Evolutionary conservation across 2,888 invertebrate species (phyloP), one percentile per base, ranked within the genome.

Genomic region (Eupithecia pulchellata): DNA sequence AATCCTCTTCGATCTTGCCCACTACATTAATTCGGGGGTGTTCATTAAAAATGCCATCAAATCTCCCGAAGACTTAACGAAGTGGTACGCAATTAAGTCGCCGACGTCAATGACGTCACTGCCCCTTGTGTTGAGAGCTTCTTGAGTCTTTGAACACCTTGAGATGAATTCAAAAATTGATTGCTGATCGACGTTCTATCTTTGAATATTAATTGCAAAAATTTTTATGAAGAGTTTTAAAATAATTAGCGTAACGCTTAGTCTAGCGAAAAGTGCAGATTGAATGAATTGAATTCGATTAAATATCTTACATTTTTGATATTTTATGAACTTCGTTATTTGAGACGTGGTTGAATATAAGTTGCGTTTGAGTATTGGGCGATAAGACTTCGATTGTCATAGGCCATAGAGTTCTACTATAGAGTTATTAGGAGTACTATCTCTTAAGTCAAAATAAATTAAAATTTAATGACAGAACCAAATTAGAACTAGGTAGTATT

Each of bases 31-130:
- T 90, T 93, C 94, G 88, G 72, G 58, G 85, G 90, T 88, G 92
- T 94, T 94, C 94, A 94, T 94, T 94, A 94, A 93, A 93, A 94
- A 94, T 93, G 93, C 94, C 92, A 94, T 93, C 92, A 93, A 91
- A 89, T 88, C 90, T 88, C 78, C 89, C 88, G 91, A 65, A 61
- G 73, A 57, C 67, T 91, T 94, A 94, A 93, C 93, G 93, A 94
- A 94, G 94, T 94, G 93, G 91, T 92, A 88, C 83, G 89, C 93
- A 94, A 94, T 94, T 94, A 94, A 92, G 92, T 91, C 91, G 90
- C 89, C 91, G 92, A 60, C 58, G 58, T 60, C 58, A 60, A 92
- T 93, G 93, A 92, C 92, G 93, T 91, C 91, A 90, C 87, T 85
- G 89, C 25, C 89, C 90, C 69, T 69, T 75, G 86, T 86, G 77